Conservation (phyloP, 1,140 invertebrate species). For the Doryteuthis pealeii region DNA sequence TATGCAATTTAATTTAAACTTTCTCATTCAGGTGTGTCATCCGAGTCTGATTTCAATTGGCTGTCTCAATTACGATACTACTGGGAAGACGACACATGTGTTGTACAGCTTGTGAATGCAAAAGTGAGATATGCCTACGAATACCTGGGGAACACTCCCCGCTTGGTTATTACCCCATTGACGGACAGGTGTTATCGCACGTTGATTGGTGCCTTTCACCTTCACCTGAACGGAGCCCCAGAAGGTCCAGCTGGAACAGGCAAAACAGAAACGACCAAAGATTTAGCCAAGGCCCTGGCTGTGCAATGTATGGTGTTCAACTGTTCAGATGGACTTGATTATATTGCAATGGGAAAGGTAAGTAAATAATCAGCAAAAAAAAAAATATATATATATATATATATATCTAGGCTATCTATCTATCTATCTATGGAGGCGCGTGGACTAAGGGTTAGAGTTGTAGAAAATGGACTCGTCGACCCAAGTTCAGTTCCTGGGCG, state of each 20-base stretch:
- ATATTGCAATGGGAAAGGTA: constrained; percentile 62
- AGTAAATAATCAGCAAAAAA: neutral
- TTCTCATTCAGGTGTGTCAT: constrained; percentile 50
- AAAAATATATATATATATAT: neutral
- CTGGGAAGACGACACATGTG: constrained; percentile 57
- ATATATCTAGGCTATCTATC: no score
- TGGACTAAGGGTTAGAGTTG: no score
- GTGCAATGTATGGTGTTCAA: constrained; percentile 63
- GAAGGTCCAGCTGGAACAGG: constrained; percentile 62
- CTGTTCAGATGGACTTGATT: constrained; percentile 62
- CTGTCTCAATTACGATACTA: constrained; percentile 61
- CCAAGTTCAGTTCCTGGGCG: no score
- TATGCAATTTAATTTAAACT: no score
- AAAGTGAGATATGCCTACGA: constrained; percentile 60
- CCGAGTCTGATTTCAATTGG: constrained; percentile 61
- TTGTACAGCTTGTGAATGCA: constrained; percentile 59
- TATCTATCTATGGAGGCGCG: no score
- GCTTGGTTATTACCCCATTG: constrained; percentile 61
- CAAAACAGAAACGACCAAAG: constrained; percentile 62
- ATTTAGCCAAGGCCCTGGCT: constrained; percentile 61
- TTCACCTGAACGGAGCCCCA: constrained; percentile 61
- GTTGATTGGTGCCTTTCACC: constrained; percentile 58
- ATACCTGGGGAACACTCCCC: constrained; percentile 60
- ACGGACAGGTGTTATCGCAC: constrained; percentile 59
- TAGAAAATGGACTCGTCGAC: no score